phyloP scores from a whole-genome alignment of 2,888 invertebrate species.

The Calameuta pallipes region DNA sequence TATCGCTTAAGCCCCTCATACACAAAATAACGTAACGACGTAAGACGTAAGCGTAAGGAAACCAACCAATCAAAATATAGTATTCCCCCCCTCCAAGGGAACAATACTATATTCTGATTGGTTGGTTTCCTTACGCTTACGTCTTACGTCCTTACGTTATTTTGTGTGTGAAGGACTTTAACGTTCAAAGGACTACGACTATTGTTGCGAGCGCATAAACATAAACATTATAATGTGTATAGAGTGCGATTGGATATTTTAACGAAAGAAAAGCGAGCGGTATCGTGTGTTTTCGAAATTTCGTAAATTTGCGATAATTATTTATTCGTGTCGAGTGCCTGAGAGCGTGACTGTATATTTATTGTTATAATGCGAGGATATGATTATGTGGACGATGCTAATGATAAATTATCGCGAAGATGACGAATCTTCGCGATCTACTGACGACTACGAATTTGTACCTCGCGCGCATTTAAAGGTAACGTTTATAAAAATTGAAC shows the following conservation, averaged over 20 bases:
- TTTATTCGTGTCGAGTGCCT: not conserved
- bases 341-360: slow-evolving; percentile 21
- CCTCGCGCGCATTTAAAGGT: slow-evolving; percentile 52
- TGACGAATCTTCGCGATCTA: not conserved
- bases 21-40: too few species aligned
- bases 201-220: slow-evolving; percentile 16
- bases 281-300: not conserved
- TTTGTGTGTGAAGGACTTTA: not conserved
- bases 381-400: slow-evolving; percentile 11
- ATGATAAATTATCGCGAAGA: not conserved
- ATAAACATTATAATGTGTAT: slow-evolving; percentile 21
- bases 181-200: slow-evolving; percentile 4
- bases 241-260: slow-evolving; percentile 2
- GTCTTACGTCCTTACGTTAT: too few species aligned
- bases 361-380: slow-evolving; percentile 36
- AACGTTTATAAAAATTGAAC: slow-evolving; percentile 40
- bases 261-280: not conserved
- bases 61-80: too few species aligned
- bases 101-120: too few species aligned
- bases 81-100: too few species aligned
- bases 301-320: not conserved
- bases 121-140: too few species aligned
- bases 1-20: not conserved
- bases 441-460: slow-evolving; percentile 41
- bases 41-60: too few species aligned